Conservation (phyloP, 2,113 vertebrate genomes). For the Otolemur garnettii region DNA sequence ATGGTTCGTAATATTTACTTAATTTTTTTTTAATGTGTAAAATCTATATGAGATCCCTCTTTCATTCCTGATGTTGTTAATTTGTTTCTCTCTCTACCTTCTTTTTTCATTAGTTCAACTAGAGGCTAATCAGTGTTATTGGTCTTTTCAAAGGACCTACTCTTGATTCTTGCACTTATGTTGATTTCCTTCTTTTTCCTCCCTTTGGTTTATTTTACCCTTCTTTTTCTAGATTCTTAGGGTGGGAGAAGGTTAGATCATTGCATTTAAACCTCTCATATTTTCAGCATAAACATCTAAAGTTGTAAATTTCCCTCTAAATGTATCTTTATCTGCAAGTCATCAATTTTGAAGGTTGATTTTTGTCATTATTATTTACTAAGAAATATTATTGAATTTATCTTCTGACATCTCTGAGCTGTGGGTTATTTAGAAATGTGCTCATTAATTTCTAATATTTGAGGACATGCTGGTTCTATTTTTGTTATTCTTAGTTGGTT, state of each 20-base stretch:
- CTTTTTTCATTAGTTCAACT: background rate
- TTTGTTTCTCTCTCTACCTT: background rate
- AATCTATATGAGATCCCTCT: background rate
- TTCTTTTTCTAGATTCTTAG: background rate
- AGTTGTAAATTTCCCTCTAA: constrained; percentile 16
- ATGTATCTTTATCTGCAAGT: background rate
- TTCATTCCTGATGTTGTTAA: background rate
- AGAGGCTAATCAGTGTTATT: background rate
- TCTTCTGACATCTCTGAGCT: background rate
- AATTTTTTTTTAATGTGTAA: background rate
- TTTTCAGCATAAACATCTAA: constrained; percentile 16
- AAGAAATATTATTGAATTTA: background rate
- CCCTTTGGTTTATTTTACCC: background rate
- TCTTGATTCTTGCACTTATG: background rate
- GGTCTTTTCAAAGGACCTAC: background rate
- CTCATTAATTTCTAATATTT: background rate
- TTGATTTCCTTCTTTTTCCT: constrained; percentile 3
- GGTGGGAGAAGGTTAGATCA: background rate
- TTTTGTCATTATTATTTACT: background rate
- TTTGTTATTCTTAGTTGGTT: background rate
- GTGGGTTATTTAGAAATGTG: background rate
- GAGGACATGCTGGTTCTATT: background rate
- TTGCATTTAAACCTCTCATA: background rate
- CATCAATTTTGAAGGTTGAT: background rate
- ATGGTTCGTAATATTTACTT: background rate